Evolutionary conservation across 2,113 vertebrate genomes (phyloP).

Genomic region (Anguilla japonica): DNA sequence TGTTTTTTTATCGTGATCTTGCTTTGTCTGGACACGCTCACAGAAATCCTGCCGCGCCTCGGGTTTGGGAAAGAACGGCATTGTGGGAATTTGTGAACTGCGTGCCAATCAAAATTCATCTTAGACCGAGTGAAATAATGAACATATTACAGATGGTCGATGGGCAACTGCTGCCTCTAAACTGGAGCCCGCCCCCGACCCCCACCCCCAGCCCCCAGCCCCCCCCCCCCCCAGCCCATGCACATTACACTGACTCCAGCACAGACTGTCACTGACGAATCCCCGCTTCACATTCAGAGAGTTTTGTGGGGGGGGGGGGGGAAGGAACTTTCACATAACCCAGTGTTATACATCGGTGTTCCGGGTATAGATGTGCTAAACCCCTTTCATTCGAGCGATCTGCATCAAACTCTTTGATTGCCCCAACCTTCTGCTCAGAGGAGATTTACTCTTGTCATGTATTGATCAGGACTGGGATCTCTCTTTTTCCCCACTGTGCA

Average conservation of each 20-base stretch:
- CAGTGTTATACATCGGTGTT: constrained; percentile 3
- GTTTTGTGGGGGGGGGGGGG: not conserved
- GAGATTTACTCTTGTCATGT: constrained; percentile 74
- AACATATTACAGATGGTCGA: not conserved
- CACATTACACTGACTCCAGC: not conserved
- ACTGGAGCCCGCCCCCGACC: not conserved
- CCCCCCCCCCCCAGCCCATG: not conserved
- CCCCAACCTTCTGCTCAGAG: constrained; percentile 68
- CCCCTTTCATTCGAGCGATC: constrained; percentile 66
- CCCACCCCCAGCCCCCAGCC: no score
- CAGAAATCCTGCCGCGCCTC: not conserved
- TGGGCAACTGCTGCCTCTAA: not conserved
- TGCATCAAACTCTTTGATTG: constrained; percentile 71
- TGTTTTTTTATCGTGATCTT: not conserved
- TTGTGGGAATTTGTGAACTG: not conserved
- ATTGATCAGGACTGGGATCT: constrained; percentile 71
- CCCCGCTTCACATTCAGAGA: constrained; percentile 56
- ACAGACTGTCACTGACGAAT: constrained; percentile 62
- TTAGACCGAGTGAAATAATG: not conserved
- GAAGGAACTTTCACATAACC: constrained; percentile 22
- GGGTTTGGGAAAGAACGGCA: not conserved
- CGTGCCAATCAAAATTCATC: not conserved
- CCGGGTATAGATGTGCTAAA: constrained; percentile 54
- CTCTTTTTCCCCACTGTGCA: constrained; percentile 50
- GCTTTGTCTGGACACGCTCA: not conserved